Base-by-base conservation (phyloP, 2,888 invertebrate genomes). In the Trichogramma evanescens region DNA sequence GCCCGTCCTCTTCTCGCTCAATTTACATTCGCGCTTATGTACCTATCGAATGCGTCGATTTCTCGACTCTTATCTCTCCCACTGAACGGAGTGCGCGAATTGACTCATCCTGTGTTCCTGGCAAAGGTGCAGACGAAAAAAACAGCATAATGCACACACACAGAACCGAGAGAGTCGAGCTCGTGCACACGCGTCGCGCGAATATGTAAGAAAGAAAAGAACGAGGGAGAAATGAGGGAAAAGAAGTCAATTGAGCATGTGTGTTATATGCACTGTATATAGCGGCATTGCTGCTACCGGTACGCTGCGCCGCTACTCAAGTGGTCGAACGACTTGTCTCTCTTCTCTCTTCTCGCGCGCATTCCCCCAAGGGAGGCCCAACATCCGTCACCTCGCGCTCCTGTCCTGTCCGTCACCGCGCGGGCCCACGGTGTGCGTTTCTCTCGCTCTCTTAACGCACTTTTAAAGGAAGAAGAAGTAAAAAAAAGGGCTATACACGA, bases 281-380 rank as follows among this genome's bases (percentile, higher is more conserved):
- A 26, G 26, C 26, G 2, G 26, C 26, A 26, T 26, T 2, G 26
- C 26, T 26, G 26, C 26, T 26, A 26, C 26, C 26, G 26, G 26
- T 26, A 26, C 26, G 26, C 26, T 26, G 26, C 26, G 26, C 26
- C 3, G 26, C 26, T 26, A 26, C 26, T 26, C 26, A 75, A 76
- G 76, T 74, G 76, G 74, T 75, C 73, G 69, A 65, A 69, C 75
- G 71, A 72, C 75, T 76, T 74, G 69, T 71, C 72, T 68, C 72
- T 68, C 61, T 54, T 64, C 58, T 58, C 56, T 68, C 66, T 65
- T 57, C 41, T 50, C 57, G 49, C 56, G 60, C 52, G 61, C 52
- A 59, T 56, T 54, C 57, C 51, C 48, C 54, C 54, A 54, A 13
- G n/a, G 55, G 58, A 39, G 4, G 39, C 39, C 7, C 41, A 42